Conservation (phyloP, 1,140 invertebrate genomes). For the Wasmannia auropunctata region DNA sequence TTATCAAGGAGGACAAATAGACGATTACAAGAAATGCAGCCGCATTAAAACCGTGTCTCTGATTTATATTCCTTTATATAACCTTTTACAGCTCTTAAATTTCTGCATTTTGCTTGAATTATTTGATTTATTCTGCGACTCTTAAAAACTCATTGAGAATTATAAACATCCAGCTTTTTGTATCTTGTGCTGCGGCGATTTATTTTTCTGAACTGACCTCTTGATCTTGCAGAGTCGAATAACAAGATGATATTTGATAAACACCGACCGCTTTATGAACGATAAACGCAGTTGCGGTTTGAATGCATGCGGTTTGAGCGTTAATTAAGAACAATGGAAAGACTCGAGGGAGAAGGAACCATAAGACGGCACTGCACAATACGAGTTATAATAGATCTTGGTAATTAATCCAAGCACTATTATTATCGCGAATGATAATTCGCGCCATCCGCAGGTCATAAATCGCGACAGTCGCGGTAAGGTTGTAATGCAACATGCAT, state of each 20-base stretch:
- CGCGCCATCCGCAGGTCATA: not conserved
- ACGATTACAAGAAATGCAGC: not conserved
- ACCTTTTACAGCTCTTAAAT: not conserved
- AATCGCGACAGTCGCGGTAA: not conserved
- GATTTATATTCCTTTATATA: not conserved
- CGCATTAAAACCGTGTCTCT: not conserved
- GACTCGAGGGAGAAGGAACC: not conserved
- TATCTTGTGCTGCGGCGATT: not conserved
- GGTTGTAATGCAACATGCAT: not conserved
- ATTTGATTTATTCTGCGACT: not conserved
- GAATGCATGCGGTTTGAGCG: not conserved
- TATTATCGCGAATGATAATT: not conserved
- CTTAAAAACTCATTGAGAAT: not conserved
- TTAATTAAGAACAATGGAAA: slow-evolving; percentile 1
- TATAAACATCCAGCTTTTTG: not conserved
- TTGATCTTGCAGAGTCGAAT: not conserved
- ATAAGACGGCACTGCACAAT: not conserved
- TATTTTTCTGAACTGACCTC: not conserved
- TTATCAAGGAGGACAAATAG: not conserved
- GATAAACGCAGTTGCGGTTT: not conserved
- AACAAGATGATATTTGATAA: not conserved
- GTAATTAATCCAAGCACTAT: slow-evolving; percentile 29
- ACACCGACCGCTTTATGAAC: not conserved
- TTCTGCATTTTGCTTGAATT: not conserved
- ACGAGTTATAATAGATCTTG: not conserved